Base-by-base conservation (phyloP, 2,113 vertebrate genomes). In the Saguinus midas region DNA sequence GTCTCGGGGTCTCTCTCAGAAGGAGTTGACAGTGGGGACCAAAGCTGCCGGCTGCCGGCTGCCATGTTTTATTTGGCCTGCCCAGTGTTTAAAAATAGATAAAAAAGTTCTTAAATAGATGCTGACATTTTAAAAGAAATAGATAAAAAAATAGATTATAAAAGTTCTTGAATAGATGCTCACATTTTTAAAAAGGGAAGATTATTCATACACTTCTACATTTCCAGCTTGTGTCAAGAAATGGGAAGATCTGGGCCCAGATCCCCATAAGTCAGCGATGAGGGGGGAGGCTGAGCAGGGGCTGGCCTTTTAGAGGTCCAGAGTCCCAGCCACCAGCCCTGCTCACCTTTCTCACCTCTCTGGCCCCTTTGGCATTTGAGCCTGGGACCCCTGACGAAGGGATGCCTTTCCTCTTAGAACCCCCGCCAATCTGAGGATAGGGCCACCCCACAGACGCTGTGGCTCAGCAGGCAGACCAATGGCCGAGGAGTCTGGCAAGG, bases 401-500 rank as follows among this genome's bases (percentile, higher is more conserved):
- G n/a, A 92, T 95, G 90, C 90, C 96, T 96, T 95, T 95, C 96
- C 87, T 29, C 96, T 91, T 82, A 87, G 92, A 45, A 1, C 82
- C 75, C 87, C 94, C 37, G 87, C 94, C 95, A 93, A 40, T 96
- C 96, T 45, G 88, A 84, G 96, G 84, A 89, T 1, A 3, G 25
- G 18, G 21, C 0, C 0, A 73, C 20, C 13, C 35, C 52, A 8
- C 25, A 5, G 14, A 95, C 87, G 82, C 92, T 94, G 57, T 91
- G 94, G 96, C 95, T 93, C 97, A 97, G 96, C 96, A 85, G 96
- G 96, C 87, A 97, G 97, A 97, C 95, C 87, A 83, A 66, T 87
- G 96, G 97, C 97, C 95, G 66, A 94, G 94, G 98, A 90, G 83
- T 91, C 98, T 70, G 72, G 90, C 35, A 40, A 97, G 97, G 97